Evolutionary conservation across 2,888 invertebrate species (phyloP).

Genomic region (Clitarchus hookeri): DNA sequence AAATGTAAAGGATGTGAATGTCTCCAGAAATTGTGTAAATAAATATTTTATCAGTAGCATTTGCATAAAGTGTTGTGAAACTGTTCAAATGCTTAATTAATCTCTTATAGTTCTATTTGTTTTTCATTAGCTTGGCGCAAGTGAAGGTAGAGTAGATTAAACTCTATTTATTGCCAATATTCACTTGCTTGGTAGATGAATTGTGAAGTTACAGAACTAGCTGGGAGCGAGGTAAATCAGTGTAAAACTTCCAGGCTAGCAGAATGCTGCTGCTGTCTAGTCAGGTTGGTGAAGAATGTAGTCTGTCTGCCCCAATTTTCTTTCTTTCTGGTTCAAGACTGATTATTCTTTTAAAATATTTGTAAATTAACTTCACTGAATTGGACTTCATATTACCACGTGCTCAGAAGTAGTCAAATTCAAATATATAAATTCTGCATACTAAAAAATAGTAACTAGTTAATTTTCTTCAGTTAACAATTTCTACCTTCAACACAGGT

Average conservation of each 20-base stretch:
- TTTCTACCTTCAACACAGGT: too few species aligned
- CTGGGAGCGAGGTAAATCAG: neutral
- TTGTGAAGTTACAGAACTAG: neutral
- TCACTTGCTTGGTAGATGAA: neutral
- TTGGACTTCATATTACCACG: neutral
- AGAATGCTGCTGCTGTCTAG: neutral
- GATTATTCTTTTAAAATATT: neutral
- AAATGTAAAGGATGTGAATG: too few species aligned
- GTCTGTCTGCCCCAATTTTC: neutral
- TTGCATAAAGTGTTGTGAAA: neutral
- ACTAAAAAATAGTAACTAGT: too few species aligned
- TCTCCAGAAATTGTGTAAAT: too few species aligned
- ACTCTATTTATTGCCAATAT: neutral
- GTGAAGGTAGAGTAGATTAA: constrained; percentile 5
- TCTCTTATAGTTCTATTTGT: neutral
- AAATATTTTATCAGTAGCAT: neutral
- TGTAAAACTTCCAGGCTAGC: neutral
- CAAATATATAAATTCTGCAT: too few species aligned
- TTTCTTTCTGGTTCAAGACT: neutral
- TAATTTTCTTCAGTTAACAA: too few species aligned
- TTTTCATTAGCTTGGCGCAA: neutral
- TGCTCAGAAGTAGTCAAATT: too few species aligned
- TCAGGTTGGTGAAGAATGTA: neutral
- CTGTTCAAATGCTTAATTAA: neutral
- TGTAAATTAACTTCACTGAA: neutral